Conservation (phyloP, 1,140 invertebrate genomes). For the Saxidomus purpurata region DNA sequence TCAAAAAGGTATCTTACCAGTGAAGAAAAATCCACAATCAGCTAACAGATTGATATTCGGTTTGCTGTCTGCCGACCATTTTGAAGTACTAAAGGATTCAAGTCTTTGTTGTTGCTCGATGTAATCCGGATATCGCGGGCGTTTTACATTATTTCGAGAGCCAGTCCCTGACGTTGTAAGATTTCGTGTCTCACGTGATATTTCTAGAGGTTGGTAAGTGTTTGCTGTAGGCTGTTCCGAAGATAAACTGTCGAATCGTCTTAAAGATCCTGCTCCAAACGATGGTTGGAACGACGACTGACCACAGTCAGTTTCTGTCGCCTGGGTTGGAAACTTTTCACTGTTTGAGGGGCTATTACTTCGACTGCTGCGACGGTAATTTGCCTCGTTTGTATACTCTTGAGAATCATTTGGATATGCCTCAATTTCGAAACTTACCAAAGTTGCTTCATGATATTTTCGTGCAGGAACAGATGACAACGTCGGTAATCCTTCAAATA, state of each 20-base stretch:
- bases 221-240: too few species aligned
- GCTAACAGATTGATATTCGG: not conserved
- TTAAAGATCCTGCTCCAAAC: not conserved
- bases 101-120: not conserved
- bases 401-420: not conserved
- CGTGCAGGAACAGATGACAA: not conserved
- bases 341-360: not conserved
- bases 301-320: not conserved
- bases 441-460: not conserved
- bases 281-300: not conserved
- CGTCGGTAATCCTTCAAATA: not conserved
- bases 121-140: not conserved
- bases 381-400: not conserved
- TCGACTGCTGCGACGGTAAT: not conserved
- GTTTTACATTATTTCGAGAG: not conserved
- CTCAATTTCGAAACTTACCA: not conserved
- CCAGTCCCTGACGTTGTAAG: not conserved
- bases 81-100: not conserved
- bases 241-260: not conserved
- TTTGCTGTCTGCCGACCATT: not conserved
- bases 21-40: slow-evolving; percentile 9
- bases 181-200: too few species aligned
- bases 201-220: too few species aligned
- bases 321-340: not conserved
- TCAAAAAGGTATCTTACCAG: not conserved